Percentiles rank a stretch among this genome's conserved stretches.
These are phyloP conservation scores for Gasterosteus aculeatus DNA, from an alignment of 2,113 vertebrate genomes.

Conservation along the genomic window DNA sequence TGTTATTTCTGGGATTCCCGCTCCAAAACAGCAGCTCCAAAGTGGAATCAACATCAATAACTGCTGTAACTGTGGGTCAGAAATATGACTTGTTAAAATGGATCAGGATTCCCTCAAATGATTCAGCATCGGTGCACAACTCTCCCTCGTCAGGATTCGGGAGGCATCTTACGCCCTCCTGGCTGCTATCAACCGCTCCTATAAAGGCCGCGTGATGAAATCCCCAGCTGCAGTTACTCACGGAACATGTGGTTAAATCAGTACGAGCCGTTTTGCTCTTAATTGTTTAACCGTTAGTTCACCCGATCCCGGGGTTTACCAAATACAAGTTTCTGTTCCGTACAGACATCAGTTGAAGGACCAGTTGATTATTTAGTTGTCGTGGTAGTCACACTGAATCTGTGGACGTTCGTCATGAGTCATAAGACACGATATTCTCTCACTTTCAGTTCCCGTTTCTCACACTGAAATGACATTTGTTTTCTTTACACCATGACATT, in stretches of 20 bases:
- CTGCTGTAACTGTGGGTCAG: not conserved
- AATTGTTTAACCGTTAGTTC: conserved; percentile 18
- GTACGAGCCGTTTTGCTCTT: conserved; percentile 3
- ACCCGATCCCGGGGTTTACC: conserved; percentile 19
- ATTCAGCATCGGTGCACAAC: conserved; percentile 29
- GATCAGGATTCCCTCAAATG: conserved; percentile 17
- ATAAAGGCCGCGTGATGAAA: conserved; percentile 29
- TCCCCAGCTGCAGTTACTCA: conserved; percentile 32
- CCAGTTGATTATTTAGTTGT: not conserved
- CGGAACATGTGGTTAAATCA: conserved; percentile 26
- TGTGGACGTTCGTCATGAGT: not conserved
- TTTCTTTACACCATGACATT: not conserved
- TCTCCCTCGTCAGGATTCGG: conserved; percentile 43
- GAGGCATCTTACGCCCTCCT: conserved; percentile 24
- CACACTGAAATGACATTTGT: not conserved
- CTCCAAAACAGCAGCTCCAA: not conserved
- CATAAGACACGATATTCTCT: not conserved
- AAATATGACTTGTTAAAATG: conserved; percentile 36
- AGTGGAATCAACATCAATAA: conserved; percentile 11
- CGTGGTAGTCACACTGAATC: conserved; percentile 1
- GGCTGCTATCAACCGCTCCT: conserved; percentile 17
- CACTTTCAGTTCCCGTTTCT: conserved; percentile 1
- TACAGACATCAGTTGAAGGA: not conserved
- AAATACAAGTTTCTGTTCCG: conserved; percentile 20
- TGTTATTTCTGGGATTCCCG: not conserved